These are phyloP conservation scores for Sebastes paucispinis DNA, from an alignment of 2,797 vertebrate genomes.

Conservation along the genomic window DNA sequence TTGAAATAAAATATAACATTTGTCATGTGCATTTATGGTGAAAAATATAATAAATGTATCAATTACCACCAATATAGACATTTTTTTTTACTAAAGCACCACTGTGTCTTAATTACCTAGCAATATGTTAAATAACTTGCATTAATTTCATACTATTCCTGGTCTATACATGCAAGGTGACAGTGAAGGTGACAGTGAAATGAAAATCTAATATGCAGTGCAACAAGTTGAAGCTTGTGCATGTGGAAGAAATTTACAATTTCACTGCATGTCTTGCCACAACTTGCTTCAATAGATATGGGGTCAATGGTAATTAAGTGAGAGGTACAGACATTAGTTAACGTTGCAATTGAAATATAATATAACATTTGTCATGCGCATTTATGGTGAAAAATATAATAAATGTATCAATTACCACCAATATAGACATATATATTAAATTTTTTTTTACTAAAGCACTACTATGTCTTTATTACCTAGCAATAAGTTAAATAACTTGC, in stretches of 20 bases:
- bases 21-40: too few species aligned
- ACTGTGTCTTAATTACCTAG: too few species aligned
- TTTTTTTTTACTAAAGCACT: too few species aligned
- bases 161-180: background rate
- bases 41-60: too few species aligned
- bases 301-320: background rate
- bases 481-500: too few species aligned
- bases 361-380: too few species aligned
- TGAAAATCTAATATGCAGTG: background rate
- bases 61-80: too few species aligned
- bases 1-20: background rate
- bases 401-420: too few species aligned
- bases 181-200: too few species aligned
- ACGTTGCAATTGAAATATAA: background rate
- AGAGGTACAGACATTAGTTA: background rate
- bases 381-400: too few species aligned
- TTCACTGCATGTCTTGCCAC: background rate
- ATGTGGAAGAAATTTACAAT: background rate
- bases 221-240: constrained; percentile 62
- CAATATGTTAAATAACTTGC: background rate
- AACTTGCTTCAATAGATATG: background rate
- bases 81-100: background rate
- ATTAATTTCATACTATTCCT: background rate
- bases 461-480: too few species aligned
- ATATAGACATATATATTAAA: too few species aligned